phyloP scores from a whole-genome alignment of 1,140 invertebrate genomes.

The Psix sp. region DNA sequence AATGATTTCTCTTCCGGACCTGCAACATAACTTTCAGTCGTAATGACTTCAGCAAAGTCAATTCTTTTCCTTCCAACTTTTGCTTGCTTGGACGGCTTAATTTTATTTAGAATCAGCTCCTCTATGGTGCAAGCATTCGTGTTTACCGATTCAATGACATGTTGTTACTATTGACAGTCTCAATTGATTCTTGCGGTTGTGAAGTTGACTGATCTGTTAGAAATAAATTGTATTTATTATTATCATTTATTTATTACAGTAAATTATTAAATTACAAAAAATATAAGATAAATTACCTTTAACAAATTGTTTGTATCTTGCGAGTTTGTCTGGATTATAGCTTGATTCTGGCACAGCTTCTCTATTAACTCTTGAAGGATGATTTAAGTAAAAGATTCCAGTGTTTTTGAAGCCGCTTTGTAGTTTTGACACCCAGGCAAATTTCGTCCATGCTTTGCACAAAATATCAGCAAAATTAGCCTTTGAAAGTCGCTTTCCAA shows the following conservation, averaged over 20 bases:
- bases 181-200: too few species aligned
- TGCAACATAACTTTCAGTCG: too few species aligned
- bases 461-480: slow-evolving; percentile 14
- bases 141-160: too few species aligned
- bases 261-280: neutral
- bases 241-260: neutral
- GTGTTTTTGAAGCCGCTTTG: slow-evolving; percentile 16
- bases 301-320: slow-evolving; percentile 4
- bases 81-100: too few species aligned
- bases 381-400: slow-evolving; percentile 7
- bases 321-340: slow-evolving; percentile 11
- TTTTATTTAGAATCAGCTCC: too few species aligned
- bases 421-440: slow-evolving; percentile 1
- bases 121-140: too few species aligned
- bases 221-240: too few species aligned
- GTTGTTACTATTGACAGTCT: too few species aligned
- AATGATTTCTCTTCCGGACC: too few species aligned
- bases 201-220: too few species aligned
- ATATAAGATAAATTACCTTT: neutral
- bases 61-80: too few species aligned
- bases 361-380: neutral
- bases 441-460: neutral
- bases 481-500: slow-evolving; percentile 5
- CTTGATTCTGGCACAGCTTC: neutral
- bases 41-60: too few species aligned